Conservation (phyloP, 92 coral and sea anemone species). For the Palythoa caribaeorum region DNA sequence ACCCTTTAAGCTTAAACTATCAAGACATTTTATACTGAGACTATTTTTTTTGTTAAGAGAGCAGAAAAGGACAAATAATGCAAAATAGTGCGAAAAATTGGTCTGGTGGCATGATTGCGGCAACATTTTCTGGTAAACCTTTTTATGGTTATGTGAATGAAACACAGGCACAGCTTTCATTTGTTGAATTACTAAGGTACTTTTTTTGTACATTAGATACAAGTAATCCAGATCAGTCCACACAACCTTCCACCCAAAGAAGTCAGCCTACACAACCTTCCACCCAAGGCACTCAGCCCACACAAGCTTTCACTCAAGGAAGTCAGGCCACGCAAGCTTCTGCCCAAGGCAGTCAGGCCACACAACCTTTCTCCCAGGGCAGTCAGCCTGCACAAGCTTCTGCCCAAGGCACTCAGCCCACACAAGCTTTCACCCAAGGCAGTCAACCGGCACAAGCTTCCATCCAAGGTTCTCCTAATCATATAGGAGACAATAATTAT, state of each 20-base stretch:
- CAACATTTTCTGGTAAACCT: not conserved
- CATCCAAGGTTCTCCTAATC: not conserved
- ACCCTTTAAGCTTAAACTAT: not conserved
- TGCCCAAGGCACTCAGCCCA: not conserved
- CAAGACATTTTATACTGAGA: constrained; percentile 2
- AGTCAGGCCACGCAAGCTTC: not conserved
- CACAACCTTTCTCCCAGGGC: not conserved
- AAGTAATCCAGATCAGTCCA: constrained; percentile 3
- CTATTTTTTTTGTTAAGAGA: not conserved
- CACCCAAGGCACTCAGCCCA: not conserved
- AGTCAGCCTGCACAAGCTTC: not conserved
- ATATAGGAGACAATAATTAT: not conserved
- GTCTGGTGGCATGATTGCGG: not conserved
- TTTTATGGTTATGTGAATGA: constrained; percentile 12
- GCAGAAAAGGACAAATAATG: constrained; percentile 4
- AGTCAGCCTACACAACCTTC: constrained; percentile 7
- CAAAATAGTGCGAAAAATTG: not conserved
- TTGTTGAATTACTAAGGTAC: not conserved
- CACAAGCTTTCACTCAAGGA: not conserved
- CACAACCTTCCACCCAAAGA: constrained; percentile 12
- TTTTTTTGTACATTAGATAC: constrained; percentile 20
- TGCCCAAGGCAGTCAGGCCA: not conserved
- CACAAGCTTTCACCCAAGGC: constrained; percentile 9
- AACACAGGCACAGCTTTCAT: constrained; percentile 3
- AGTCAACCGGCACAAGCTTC: constrained; percentile 4